phyloP scores from a whole-genome alignment of 2,113 vertebrate species.

The Neotoma lepida region DNA sequence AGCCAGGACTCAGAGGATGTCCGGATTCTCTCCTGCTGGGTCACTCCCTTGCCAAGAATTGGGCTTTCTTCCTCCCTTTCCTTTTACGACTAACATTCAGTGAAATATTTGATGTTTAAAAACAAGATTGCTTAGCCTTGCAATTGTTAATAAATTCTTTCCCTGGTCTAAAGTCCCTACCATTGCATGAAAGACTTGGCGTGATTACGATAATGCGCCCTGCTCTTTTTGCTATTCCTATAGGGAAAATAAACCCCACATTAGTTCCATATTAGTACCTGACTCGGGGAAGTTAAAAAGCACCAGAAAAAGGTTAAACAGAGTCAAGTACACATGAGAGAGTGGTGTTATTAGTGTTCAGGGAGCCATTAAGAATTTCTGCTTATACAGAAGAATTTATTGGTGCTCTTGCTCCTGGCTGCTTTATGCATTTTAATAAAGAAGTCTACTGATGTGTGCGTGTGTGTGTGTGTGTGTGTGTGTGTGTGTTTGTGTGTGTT shows the following conservation, averaged over 20 bases:
- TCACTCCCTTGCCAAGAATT: conserved; percentile 79
- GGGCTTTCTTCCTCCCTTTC: conserved; percentile 60
- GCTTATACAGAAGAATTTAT: conserved; percentile 89
- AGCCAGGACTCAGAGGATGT: conserved; percentile 72
- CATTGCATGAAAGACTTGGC: conserved; percentile 82
- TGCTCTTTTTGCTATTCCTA: conserved; percentile 88
- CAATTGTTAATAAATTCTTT: conserved; percentile 86
- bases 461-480: conserved; percentile 50
- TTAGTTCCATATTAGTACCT: conserved; percentile 90
- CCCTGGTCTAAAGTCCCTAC: conserved; percentile 84
- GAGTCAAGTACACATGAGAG: conserved; percentile 90
- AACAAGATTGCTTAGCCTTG: conserved; percentile 83
- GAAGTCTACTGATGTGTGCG: conserved; percentile 76
- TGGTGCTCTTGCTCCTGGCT: conserved; percentile 86
- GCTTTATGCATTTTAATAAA: conserved; percentile 89
- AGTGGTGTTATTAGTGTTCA: conserved; percentile 86
- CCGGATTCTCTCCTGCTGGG: conserved; percentile 56
- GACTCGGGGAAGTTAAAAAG: conserved; percentile 89
- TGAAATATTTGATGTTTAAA: conserved; percentile 83
- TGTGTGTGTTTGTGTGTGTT: background rate
- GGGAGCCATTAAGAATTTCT: conserved; percentile 88
- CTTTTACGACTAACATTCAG: conserved; percentile 83
- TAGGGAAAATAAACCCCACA: conserved; percentile 89
- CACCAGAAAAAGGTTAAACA: conserved; percentile 90
- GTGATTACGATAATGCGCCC: conserved; percentile 85